phyloP scores from a whole-genome alignment of 1,140 invertebrate species.

The Tetramorium parvispinum region DNA sequence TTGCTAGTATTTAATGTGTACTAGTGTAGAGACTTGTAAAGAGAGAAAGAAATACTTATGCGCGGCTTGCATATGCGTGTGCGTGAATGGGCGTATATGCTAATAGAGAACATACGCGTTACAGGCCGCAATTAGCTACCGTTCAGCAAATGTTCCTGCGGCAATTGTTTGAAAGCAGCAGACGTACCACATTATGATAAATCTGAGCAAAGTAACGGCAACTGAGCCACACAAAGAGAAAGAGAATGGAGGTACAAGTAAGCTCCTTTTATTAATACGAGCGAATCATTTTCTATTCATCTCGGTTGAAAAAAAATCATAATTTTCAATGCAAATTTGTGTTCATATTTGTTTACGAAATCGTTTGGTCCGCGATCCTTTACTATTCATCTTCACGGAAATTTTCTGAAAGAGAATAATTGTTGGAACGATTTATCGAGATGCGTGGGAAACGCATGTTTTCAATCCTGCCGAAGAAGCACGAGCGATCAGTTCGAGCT shows the following conservation, averaged over 20 bases:
- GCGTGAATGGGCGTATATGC: slow-evolving; percentile 50
- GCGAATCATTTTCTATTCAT: background rate
- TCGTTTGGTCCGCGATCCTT: background rate
- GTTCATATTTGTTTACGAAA: background rate
- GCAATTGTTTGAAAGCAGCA: slow-evolving; percentile 52
- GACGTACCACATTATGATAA: slow-evolving; percentile 36
- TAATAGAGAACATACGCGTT: slow-evolving; percentile 55
- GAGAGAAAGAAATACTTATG: slow-evolving; percentile 9
- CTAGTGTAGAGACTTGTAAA: background rate
- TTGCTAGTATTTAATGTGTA: background rate
- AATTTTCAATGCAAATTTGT: background rate
- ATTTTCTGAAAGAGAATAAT: slow-evolving; percentile 11
- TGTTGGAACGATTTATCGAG: slow-evolving; percentile 10
- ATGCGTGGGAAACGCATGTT: slow-evolving; percentile 66
- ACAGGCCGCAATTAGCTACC: slow-evolving; percentile 57
- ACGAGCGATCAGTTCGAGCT: slow-evolving; percentile 39
- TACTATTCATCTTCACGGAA: background rate
- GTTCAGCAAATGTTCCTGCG: slow-evolving; percentile 52
- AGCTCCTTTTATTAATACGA: background rate
- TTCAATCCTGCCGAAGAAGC: slow-evolving; percentile 10
- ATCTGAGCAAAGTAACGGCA: slow-evolving; percentile 35
- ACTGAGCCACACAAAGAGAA: background rate
- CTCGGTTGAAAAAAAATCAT: background rate
- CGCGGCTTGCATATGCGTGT: background rate
- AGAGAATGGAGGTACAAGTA: background rate